A percentile compares a stretch with the other conserved stretches of the same genome.
Evolutionary conservation across 2,888 invertebrate species (phyloP).

Genomic region (Ectobius pallidus): DNA sequence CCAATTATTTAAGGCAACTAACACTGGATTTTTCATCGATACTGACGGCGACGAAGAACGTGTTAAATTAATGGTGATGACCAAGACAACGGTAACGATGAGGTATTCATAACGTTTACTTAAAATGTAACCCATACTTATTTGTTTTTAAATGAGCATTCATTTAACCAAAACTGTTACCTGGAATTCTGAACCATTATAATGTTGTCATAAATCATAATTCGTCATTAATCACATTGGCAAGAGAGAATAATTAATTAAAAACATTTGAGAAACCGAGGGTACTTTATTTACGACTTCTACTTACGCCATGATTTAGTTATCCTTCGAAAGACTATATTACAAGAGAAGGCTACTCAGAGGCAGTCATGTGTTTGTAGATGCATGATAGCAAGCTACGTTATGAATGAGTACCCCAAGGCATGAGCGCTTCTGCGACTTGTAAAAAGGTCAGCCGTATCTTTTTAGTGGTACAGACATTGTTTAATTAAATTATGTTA

Average conservation of each 20-base stretch:
- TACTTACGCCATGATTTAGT: not conserved
- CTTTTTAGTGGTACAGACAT: not conserved
- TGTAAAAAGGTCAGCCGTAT: not conserved
- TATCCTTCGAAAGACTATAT: not conserved
- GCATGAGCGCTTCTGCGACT: not conserved
- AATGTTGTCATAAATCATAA: not conserved
- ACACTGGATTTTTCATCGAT: no score
- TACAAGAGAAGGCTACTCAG: constrained; percentile 5
- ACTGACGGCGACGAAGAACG: no score
- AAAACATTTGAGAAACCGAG: not conserved
- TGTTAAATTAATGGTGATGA: no score
- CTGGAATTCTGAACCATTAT: no score
- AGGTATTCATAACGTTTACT: no score
- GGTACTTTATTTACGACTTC: not conserved
- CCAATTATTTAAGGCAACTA: no score
- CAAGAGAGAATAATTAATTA: constrained; percentile 14
- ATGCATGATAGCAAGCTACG: not conserved
- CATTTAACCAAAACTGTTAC: no score
- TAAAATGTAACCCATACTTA: no score
- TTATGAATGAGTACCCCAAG: not conserved
- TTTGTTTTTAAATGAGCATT: no score
- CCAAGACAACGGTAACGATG: no score
- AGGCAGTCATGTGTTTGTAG: not conserved
- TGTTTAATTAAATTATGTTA: constrained; percentile 25
- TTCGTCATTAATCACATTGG: not conserved